phyloP scores from a whole-genome alignment of 1,140 invertebrate species.

The Pygmarrhopalites habei region DNA sequence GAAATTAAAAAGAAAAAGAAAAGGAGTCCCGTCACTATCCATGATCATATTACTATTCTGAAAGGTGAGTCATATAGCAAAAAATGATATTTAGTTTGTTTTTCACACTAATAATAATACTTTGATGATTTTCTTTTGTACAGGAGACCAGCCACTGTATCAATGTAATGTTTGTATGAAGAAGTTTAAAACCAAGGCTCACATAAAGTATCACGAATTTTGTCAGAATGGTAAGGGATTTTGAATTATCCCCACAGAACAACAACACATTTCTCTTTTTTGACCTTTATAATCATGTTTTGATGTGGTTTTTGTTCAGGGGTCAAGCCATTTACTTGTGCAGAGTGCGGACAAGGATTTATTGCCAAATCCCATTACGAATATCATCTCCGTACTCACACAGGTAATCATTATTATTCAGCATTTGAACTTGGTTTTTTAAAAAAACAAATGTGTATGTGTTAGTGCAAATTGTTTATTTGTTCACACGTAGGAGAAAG shows the following conservation, averaged over 20 bases:
- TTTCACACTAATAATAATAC: too few relatives aligned
- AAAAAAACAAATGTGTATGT: too few relatives aligned
- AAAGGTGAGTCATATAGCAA: slow-evolving; percentile 13
- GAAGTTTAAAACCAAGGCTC: slow-evolving; percentile 51
- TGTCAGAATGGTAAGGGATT: slow-evolving; percentile 38
- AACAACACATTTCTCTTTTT: too few relatives aligned
- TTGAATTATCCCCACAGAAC: too few relatives aligned
- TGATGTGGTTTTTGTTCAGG: too few relatives aligned
- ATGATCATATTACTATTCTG: slow-evolving; percentile 34
- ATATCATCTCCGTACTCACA: slow-evolving; percentile 43
- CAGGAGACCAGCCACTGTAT: slow-evolving; percentile 41
- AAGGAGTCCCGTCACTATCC: slow-evolving; percentile 31
- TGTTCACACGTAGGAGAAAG: slow-evolving; percentile 43
- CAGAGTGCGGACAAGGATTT: slow-evolving; percentile 40
- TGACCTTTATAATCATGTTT: too few relatives aligned
- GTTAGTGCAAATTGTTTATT: too few relatives aligned
- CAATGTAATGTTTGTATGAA: slow-evolving; percentile 50
- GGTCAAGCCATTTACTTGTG: too few relatives aligned
- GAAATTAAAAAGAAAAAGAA: slow-evolving; percentile 33
- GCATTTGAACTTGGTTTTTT: too few relatives aligned
- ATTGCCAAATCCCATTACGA: slow-evolving; percentile 40
- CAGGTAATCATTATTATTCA: too few relatives aligned
- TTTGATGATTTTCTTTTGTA: neutral
- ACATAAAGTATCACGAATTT: slow-evolving; percentile 40
- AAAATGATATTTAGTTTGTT: neutral